These are phyloP conservation scores for Ascidia mentula DNA, from an alignment of 23 tunicate species.

Conservation along the genomic window DNA sequence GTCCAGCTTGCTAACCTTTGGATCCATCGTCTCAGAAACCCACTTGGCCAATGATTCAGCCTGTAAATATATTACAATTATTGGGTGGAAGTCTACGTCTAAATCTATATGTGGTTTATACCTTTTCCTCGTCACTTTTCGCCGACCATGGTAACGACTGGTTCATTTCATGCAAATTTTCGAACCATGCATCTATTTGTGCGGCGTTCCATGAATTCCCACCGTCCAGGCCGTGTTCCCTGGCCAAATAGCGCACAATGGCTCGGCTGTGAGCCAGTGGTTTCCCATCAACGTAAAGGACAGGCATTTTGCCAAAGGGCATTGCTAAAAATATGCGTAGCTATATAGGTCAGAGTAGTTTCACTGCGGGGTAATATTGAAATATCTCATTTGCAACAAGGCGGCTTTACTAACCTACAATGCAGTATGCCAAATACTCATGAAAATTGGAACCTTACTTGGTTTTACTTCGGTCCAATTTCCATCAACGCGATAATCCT, in stretches of 20 bases:
- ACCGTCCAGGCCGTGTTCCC: conserved; percentile 37
- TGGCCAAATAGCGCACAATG: conserved; percentile 36
- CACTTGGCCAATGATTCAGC: neutral
- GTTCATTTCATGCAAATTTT: conserved; percentile 18
- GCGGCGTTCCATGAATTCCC: conserved; percentile 27
- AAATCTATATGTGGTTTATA: neutral
- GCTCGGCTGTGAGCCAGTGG: conserved; percentile 68
- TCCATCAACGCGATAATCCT: neutral
- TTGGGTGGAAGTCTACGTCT: neutral
- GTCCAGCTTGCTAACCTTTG: neutral
- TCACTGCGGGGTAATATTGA: no score
- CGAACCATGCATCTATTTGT: conserved; percentile 45
- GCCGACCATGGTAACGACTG: conserved; percentile 25
- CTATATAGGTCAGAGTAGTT: no score
- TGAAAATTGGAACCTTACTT: no score
- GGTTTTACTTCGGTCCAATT: neutral
- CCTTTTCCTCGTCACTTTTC: conserved; percentile 39
- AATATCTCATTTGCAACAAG: no score
- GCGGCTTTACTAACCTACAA: no score
- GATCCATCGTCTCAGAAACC: neutral
- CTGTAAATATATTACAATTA: neutral
- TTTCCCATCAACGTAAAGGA: conserved; percentile 48
- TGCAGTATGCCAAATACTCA: no score
- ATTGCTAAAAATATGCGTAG: conserved; percentile 36
- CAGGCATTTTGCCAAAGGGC: conserved; percentile 61